phyloP scores from a whole-genome alignment of 2,113 vertebrate species.

The Heteronetta atricapilla region DNA sequence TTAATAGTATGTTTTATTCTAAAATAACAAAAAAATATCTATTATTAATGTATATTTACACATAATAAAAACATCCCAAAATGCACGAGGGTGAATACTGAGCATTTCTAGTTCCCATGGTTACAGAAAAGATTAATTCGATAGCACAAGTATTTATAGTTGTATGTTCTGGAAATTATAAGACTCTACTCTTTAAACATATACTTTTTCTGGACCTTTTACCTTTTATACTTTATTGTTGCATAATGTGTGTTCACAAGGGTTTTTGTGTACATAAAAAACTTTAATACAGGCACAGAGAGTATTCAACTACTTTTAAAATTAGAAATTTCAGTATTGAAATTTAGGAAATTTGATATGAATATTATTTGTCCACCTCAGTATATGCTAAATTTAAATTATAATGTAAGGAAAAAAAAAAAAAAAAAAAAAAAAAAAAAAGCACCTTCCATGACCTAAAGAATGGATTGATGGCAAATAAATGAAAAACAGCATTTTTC shows the following conservation, averaged over 20 bases:
- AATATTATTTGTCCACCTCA: not conserved
- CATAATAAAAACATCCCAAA: not conserved
- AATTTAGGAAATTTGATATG: not conserved
- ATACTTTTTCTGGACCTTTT: not conserved
- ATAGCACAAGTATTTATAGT: not conserved
- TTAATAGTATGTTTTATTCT: not conserved
- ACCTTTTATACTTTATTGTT: not conserved
- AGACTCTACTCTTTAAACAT: not conserved
- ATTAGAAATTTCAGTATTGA: not conserved
- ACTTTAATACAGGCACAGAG: not conserved
- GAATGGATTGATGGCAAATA: not conserved
- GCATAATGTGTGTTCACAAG: not conserved
- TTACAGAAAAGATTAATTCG: not conserved
- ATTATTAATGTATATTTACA: not conserved
- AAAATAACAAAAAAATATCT: not conserved
- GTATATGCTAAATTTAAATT: not conserved
- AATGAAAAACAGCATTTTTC: not conserved
- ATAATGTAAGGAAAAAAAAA: not conserved
- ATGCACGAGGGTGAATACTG: not conserved
- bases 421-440: not conserved
- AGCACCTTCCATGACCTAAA: not conserved
- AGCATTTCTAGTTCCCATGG: not conserved
- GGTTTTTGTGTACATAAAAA: not conserved
- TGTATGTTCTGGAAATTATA: not conserved
- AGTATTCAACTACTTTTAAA: not conserved